Evolutionary conservation across 2,113 vertebrate genomes (phyloP).

Genomic region (Arizona elegans): DNA sequence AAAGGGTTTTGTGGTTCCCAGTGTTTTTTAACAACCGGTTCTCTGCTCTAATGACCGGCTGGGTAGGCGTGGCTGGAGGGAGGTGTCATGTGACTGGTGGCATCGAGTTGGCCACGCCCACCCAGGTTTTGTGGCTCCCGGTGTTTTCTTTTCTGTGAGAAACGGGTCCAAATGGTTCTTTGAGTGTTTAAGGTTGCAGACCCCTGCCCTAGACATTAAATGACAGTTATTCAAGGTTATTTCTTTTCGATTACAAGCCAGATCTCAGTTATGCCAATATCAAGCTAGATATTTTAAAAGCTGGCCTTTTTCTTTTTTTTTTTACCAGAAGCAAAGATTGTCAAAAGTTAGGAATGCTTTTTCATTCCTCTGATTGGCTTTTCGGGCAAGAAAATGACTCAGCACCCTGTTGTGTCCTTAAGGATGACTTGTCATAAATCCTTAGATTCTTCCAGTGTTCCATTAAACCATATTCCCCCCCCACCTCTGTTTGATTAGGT

Average conservation of each 20-base stretch:
- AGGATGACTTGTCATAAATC: constrained; percentile 10
- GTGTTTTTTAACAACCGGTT: too few relatives aligned
- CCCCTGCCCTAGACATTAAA: background rate
- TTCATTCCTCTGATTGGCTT: constrained; percentile 27
- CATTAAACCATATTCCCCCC: background rate
- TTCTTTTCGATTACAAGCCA: background rate
- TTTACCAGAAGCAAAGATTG: background rate
- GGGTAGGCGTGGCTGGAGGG: too few relatives aligned
- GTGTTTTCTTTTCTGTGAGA: too few relatives aligned
- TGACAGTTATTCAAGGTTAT: background rate
- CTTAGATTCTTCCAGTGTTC: constrained; percentile 17
- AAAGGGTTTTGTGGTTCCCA: too few relatives aligned
- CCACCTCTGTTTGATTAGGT: background rate
- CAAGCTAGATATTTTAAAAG: background rate
- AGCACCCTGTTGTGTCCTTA: background rate
- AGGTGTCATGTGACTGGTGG: too few relatives aligned
- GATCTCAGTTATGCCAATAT: background rate
- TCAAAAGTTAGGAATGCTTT: constrained; percentile 11
- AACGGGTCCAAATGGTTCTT: too few relatives aligned
- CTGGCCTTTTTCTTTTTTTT: background rate
- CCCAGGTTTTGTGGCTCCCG: too few relatives aligned
- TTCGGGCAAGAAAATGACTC: constrained; percentile 48
- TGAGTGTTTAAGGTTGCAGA: too few relatives aligned
- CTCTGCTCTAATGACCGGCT: too few relatives aligned
- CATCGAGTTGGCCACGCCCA: too few relatives aligned